phyloP scores from a whole-genome alignment of 2,888 invertebrate genomes.

The Epistrophella euchroma region DNA sequence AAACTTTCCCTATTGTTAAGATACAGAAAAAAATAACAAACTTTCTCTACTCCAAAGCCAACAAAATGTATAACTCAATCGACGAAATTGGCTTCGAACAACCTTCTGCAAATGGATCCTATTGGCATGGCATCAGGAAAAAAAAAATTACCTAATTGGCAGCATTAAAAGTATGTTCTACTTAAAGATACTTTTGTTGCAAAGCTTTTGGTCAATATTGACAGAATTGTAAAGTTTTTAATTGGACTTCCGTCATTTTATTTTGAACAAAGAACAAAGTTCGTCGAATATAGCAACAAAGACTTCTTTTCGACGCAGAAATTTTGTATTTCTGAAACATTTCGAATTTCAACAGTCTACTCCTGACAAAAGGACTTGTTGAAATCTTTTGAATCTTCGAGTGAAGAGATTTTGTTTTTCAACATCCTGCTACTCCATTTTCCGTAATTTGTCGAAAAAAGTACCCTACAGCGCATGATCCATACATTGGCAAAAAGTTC shows the following conservation, averaged over 20 bases:
- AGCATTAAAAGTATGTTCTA: constrained; percentile 62
- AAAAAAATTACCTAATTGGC: constrained; percentile 62
- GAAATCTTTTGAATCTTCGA: constrained; percentile 16
- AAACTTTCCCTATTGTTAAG: constrained; percentile 35
- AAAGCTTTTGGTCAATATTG: constrained; percentile 70
- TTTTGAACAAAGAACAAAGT: constrained; percentile 17
- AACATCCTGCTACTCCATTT: neutral
- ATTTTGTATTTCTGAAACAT: constrained; percentile 1
- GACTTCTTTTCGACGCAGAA: neutral
- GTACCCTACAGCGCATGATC: neutral
- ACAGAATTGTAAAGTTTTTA: constrained; percentile 53
- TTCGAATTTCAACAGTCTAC: neutral
- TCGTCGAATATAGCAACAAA: neutral
- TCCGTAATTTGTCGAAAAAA: neutral
- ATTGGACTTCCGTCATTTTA: constrained; percentile 33
- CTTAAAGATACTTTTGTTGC: constrained; percentile 62
- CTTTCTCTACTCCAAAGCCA: constrained; percentile 30
- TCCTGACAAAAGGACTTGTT: neutral
- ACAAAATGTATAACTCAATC: constrained; percentile 31
- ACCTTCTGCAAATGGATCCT: constrained; percentile 22
- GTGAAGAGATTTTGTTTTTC: constrained; percentile 52
- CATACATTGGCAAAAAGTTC: neutral
- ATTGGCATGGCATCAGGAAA: constrained; percentile 8
- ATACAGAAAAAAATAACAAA: constrained; percentile 10
- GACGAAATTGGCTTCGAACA: constrained; percentile 26